Evolutionary conservation across 2,888 invertebrate genomes (phyloP).

Genomic region (Patella depressa): DNA sequence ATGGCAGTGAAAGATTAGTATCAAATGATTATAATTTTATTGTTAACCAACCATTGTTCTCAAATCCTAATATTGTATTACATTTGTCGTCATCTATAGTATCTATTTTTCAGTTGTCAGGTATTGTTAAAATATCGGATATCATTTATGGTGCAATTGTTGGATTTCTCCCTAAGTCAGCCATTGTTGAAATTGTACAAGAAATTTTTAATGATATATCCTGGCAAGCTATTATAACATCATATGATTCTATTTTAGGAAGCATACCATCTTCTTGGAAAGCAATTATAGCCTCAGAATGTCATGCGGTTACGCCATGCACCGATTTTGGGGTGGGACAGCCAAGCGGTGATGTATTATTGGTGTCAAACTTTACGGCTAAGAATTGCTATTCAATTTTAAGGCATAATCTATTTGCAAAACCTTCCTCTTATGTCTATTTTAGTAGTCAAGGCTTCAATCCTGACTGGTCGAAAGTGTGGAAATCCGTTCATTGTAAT

Average conservation of each 20-base stretch:
- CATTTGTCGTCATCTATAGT: neutral
- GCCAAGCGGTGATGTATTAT: neutral
- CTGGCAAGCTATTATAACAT: neutral
- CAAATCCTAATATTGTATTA: neutral
- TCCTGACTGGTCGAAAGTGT: neutral
- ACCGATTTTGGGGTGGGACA: neutral
- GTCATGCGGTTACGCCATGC: neutral
- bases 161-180: neutral
- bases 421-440: neutral
- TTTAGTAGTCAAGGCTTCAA: neutral
- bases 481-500: neutral
- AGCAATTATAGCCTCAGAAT: neutral
- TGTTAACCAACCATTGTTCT: neutral
- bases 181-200: conserved; percentile 4
- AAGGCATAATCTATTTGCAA: neutral
- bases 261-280: neutral
- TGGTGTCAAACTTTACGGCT: neutral
- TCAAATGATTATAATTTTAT: neutral
- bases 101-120: neutral
- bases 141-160: neutral
- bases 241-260: neutral
- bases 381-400: neutral
- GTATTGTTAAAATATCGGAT: neutral
- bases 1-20: neutral
- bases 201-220: neutral